phyloP scores from a whole-genome alignment of 2,113 vertebrate genomes.

The Hippocampus mohnikei region DNA sequence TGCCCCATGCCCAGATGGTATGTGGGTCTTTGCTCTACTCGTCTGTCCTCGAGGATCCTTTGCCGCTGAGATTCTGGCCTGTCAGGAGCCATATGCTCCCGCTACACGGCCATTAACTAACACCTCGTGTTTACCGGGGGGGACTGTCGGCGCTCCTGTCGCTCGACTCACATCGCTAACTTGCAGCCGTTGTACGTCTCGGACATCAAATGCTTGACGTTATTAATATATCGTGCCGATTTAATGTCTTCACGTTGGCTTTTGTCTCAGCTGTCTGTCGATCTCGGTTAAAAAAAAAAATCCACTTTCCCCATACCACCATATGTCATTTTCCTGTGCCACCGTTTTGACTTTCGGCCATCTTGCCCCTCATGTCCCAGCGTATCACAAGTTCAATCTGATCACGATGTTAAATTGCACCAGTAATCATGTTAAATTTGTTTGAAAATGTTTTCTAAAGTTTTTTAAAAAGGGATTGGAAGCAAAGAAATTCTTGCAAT shows the following conservation, averaged over 20 bases:
- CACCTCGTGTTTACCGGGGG: slow-evolving; percentile 24
- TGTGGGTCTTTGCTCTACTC: slow-evolving; percentile 40
- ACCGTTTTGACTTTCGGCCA: background rate
- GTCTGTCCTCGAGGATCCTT: slow-evolving; percentile 49
- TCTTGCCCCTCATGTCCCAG: slow-evolving; percentile 5
- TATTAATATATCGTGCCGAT: background rate
- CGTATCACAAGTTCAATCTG: background rate
- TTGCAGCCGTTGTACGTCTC: no score
- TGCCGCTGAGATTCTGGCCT: slow-evolving; percentile 38
- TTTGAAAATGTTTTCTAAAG: no score
- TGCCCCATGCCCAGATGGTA: slow-evolving; percentile 52
- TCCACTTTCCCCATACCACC: slow-evolving; percentile 29
- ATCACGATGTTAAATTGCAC: background rate
- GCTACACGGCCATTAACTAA: slow-evolving; percentile 32
- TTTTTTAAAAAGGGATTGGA: no score
- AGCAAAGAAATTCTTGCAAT: no score
- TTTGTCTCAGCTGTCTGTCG: slow-evolving; percentile 57
- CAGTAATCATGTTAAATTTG: no score
- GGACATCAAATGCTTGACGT: background rate
- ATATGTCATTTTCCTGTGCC: slow-evolving; percentile 25
- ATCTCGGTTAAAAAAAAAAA: background rate
- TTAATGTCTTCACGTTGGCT: slow-evolving; percentile 38
- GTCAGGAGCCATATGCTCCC: slow-evolving; percentile 50
- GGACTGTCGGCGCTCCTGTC: slow-evolving; percentile 4
- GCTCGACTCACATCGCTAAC: background rate